Base-by-base conservation (phyloP, 2,888 invertebrate species). In the Gnatocerus cornutus region DNA sequence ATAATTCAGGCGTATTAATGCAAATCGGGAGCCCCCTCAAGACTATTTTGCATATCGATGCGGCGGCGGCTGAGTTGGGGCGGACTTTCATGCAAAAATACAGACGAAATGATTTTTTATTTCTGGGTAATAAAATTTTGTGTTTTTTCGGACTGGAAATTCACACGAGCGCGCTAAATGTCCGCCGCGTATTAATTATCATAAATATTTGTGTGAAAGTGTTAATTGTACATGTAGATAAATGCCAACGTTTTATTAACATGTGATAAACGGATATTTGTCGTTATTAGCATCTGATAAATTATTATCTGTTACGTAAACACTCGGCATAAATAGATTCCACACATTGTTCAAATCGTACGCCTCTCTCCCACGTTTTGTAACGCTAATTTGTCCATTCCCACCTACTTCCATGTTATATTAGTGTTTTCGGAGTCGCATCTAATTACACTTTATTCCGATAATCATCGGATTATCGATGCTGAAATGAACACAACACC, bases 181-280 rank as follows among this genome's bases (percentile, higher is more conserved):
- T 68, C 71, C 71, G 65, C 46, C 29, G 66, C 61, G 71, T 71
- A 73, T 73, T 73, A 73, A 76, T 76, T 73, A 74, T 58, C 73
- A 71, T 73, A 75, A 77, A 75, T 74, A 74, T 75, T 77, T 74
- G 71, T 74, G 71, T 73, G 69, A 73, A 74, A 73, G 74, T 73
- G 75, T 72, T 74, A 77, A 77, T 75, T 73, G 66, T 63, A 73
- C 69, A 46, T 39, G 63, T 43, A 73, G 56, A 75, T 72, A 72
- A 56, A 71, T 70, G 63, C 62, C 70, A 52, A 48, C 62, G 63
- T 72, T 71, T 72, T 72, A 72, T 72, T 71, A 72, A 71, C 70
- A 62, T 69, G 50, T 71, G 74, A 73, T 74, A 73, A 73, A 73
- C 70, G 71, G 61, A 68, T 71, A 72, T 74, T 74, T 74, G 73